These are phyloP conservation scores for Acrocephalus kingi DNA, from an alignment of 2,113 vertebrate genomes.

Conservation along the genomic window DNA sequence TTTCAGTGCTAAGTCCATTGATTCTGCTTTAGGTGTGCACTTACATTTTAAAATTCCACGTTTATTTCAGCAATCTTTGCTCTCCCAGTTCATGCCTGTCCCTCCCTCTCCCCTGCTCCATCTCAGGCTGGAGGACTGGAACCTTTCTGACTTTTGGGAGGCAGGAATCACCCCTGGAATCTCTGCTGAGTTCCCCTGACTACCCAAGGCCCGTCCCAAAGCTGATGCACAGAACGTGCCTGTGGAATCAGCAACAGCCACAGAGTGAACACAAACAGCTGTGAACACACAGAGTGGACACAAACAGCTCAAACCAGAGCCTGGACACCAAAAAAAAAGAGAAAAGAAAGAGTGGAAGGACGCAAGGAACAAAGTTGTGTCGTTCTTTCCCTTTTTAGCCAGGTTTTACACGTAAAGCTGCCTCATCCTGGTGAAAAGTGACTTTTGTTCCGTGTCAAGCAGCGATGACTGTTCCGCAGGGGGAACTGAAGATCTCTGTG, in stretches of 20 bases:
- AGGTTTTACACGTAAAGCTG: background rate
- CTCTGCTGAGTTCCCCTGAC: background rate
- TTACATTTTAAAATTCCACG: accelerated
- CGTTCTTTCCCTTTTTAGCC: background rate
- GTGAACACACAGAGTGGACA: too few relatives aligned
- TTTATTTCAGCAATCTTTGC: background rate
- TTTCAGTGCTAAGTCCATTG: background rate
- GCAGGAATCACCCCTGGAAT: background rate
- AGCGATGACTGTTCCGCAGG: background rate
- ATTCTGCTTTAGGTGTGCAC: background rate
- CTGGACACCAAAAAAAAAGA: background rate
- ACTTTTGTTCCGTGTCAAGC: background rate
- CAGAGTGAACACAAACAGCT: background rate
- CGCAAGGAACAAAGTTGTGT: background rate
- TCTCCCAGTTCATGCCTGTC: background rate
- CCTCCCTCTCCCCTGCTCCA: background rate
- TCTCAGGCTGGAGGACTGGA: background rate
- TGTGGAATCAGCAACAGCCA: background rate
- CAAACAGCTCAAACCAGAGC: background rate
- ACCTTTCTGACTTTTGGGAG: background rate
- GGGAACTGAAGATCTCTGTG: background rate
- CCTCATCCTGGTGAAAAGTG: background rate
- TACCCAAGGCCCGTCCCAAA: background rate
- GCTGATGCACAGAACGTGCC: background rate
- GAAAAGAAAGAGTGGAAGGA: background rate